Evolutionary conservation across 1,140 invertebrate species (phyloP), one percentile per base, ranked within the genome.

Genomic region (Tribolium castaneum): DNA sequence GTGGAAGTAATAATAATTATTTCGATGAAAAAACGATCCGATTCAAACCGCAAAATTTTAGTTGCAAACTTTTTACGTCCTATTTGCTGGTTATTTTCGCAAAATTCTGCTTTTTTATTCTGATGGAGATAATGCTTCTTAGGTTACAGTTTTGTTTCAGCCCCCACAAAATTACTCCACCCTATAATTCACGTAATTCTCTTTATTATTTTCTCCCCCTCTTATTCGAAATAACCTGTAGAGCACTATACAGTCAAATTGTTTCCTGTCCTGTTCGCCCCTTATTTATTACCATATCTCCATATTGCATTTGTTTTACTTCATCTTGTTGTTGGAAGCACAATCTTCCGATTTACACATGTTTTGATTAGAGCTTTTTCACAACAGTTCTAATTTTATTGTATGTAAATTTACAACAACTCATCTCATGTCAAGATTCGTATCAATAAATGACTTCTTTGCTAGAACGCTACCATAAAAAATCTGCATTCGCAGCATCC

Each of bases 391-490:
- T 45, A 45, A 45, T 45, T 45, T 45, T 45, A 45, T 45, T 45
- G 39, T 22, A 70, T 70, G 25, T 13, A 51, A 54, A 54, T 77
- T 56, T 51, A 59, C 45, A 39, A 49, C 13, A 34, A 16, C 50
- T 52, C 76, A 77, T 52, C 45, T 56, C 9, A 56, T 49, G 19
- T 19, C 35, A 56, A 25, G 14, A 72, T 77, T 77, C 22, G 12
- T 13, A 25, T 56, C 22, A 50, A 54, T 22, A 77, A 77, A 19
- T 50, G n/a, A 3, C 22, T 59, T 75, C 35, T 66, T 62, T n/a
- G 75, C 51, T 70, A 50, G 52, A 39, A 34, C 14, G 50, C 35
- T 66, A 13, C 16, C 12, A 13, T 7, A 16, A 52, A 30, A 56
- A 56, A 54, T 16, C 10, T 22, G 25, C 16, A 19, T 22, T 56